Evolutionary conservation across 1,140 invertebrate species (phyloP), one percentile per base, ranked within the genome.

Genomic region (Onthophagus taurus): DNA sequence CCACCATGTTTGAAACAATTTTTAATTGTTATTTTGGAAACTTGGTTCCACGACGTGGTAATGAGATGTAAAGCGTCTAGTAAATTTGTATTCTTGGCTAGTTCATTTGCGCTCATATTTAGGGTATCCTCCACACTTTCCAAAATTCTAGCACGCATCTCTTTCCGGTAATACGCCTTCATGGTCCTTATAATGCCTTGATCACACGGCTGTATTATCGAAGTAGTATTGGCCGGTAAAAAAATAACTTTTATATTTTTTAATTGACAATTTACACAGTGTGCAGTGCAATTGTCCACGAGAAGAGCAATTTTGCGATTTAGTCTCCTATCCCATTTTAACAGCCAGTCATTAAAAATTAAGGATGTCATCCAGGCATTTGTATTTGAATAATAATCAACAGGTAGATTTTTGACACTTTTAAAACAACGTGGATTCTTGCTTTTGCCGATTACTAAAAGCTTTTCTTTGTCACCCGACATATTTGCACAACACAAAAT

Each of bases 401-500:
- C 8, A 14, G 31, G 31, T 13, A 8, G 17, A 4, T 17, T 29
- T 11, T 42, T 42, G 13, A 31, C 29, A 30, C 29, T 16, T 39
- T 39, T 41, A 30, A 41, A 41, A 16, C 26, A 41, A 14, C 41
- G 41, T 4, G 31, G 41, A 33, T 43, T 43, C 14, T 34, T 33
- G 14, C n/a, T 18, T 33, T 43, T 43, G 9, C 41, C 41, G 14
- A 43, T 43, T 13, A 43, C 31, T 3, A 43, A 13, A 3, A 21
- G 41, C 9, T 43, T 33, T 43, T 33, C 31, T 24, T 26, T 41
- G 4, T 37, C 35, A 9, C 35, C 13, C 4, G 19, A 6, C 35
- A 37, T 37, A 19, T 37, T 37, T 18, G 17, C 35, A 14, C 16
- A 37, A 20, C 13, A 37, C 35, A 37, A 20, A 19, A 37, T 13